Evolutionary conservation across 2,113 vertebrate species (phyloP), one percentile per base, ranked within the genome.

Genomic region (Anolis sagrei): DNA sequence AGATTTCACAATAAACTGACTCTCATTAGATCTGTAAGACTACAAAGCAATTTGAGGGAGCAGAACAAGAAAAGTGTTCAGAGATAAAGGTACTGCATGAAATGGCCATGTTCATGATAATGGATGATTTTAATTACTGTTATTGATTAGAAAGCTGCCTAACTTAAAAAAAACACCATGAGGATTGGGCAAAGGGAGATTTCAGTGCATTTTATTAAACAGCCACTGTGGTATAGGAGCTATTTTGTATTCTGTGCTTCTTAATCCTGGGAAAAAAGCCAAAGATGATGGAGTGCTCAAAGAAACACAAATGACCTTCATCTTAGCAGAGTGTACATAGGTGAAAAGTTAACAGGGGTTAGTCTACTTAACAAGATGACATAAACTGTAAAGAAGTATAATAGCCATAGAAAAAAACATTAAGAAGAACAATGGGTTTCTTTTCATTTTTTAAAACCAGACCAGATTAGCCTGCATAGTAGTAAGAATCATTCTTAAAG

Each of bases 41-140:
- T 3, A 16, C 58, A 75, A 74, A 75, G 70, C 78, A 75, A 81
- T 86, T 86, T 81, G 61, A 66, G 25, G 44, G 81, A 81, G 78
- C 78, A 75, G 70, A 74, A 86, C 58, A 86, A 80, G 84, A 80
- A 80, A 74, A 75, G 39, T 34, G 58, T 75, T 81, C 70, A 36
- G n/a, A 86, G 84, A 81, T 75, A 81, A 86, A 86, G 58, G 70
- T 66, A 66, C 54, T 74, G 16, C 64, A 44, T 64, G 58, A 75
- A 81, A 81, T 86, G 58, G 78, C 70, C 78, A 66, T 80, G 72
- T 66, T 80, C 84, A 64, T 66, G 69, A 74, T 68, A 86, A 86
- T 86, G 78, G 78, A 81, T 81, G 39, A 75, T 81, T 86, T 81
- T 86, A 86, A 86, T 86, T 86, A 81, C 69, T 72, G 32, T 81